phyloP scores from a whole-genome alignment of 2,113 vertebrate species.

The Blennius ocellaris region DNA sequence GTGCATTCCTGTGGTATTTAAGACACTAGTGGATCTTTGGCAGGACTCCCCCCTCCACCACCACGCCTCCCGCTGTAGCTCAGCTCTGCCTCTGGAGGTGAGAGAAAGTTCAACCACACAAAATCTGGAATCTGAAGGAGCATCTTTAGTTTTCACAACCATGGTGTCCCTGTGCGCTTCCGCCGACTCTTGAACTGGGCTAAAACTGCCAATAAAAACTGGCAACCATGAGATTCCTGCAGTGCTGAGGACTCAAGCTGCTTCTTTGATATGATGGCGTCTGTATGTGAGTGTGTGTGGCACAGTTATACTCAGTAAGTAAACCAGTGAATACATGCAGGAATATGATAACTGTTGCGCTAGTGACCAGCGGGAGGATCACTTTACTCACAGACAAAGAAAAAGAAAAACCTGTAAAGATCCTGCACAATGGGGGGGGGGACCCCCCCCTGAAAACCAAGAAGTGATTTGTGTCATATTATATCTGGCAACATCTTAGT shows the following conservation, averaged over 20 bases:
- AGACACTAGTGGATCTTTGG: conserved; percentile 65
- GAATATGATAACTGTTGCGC: conserved; percentile 28
- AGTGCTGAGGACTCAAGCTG: too few species aligned
- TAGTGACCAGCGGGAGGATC: conserved; percentile 42
- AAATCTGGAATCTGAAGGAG: conserved; percentile 63
- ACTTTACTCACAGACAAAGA: conserved; percentile 38
- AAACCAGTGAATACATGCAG: conserved; percentile 20
- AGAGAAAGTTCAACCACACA: conserved; percentile 71
- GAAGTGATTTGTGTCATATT: conserved; percentile 31
- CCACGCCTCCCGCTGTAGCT: conserved; percentile 58
- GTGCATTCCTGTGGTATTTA: conserved; percentile 71
- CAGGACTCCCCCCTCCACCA: conserved; percentile 69
- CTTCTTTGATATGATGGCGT: not conserved
- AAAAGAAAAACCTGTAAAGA: conserved; percentile 32
- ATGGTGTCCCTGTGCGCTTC: conserved; percentile 4
- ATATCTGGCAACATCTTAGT: conserved; percentile 38
- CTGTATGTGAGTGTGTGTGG: not conserved
- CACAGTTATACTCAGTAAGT: conserved; percentile 14
- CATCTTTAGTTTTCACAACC: conserved; percentile 37
- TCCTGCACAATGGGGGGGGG: conserved; percentile 4
- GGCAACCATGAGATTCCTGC: not conserved
- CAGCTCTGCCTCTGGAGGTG: conserved; percentile 65
- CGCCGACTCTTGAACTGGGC: not conserved
- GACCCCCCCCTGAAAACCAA: conserved; percentile 19
- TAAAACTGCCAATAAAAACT: not conserved